Conservation (phyloP, 2,888 invertebrate genomes). For the Drosophila phalerata region DNA sequence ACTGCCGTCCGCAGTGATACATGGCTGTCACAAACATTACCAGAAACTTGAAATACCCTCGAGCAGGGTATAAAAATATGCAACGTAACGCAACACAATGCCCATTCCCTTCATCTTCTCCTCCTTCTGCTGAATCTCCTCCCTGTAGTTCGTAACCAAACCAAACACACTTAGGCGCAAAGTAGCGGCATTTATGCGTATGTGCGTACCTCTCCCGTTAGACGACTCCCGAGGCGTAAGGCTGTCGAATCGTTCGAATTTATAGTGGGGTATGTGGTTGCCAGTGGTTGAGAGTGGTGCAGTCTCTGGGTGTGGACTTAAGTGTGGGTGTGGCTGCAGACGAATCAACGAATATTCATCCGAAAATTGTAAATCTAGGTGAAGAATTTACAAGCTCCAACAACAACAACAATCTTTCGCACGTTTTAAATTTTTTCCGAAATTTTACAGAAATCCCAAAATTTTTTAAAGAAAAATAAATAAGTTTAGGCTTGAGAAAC, state of each 20-base stretch:
- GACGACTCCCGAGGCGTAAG: slow-evolving; percentile 5
- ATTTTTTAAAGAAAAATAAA: too few relatives aligned
- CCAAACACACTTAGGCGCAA: slow-evolving; percentile 60
- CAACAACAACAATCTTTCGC: too few relatives aligned
- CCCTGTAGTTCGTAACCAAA: background rate
- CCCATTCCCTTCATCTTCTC: background rate
- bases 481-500: too few relatives aligned
- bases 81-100: too few relatives aligned
- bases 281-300: slow-evolving; percentile 10
- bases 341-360: background rate
- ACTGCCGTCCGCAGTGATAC: too few relatives aligned
- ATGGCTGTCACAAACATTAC: too few relatives aligned
- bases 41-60: too few relatives aligned
- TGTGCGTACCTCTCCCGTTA: slow-evolving; percentile 50
- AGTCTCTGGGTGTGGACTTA: too few relatives aligned
- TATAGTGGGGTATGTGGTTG: slow-evolving; percentile 1
- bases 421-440: too few relatives aligned
- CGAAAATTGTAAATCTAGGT: background rate
- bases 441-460: too few relatives aligned
- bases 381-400: background rate
- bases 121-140: background rate
- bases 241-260: slow-evolving; percentile 20
- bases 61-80: too few relatives aligned
- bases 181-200: slow-evolving; percentile 72
- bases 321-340: too few relatives aligned